Conservation (phyloP, 2,888 invertebrate genomes). For the Eilema caniola region DNA sequence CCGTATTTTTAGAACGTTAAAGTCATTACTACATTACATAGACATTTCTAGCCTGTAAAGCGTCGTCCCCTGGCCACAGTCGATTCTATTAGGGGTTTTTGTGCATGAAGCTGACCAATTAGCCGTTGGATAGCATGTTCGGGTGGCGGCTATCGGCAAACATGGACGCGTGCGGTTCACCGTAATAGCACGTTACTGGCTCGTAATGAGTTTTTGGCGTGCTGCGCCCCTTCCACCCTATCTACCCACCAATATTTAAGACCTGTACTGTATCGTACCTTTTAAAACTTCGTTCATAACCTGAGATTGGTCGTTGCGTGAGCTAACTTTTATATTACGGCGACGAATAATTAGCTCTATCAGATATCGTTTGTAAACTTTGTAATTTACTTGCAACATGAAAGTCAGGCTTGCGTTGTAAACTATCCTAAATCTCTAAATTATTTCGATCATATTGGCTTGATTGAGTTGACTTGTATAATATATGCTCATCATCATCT, state of each 20-base stretch:
- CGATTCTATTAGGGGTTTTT: conserved; percentile 79
- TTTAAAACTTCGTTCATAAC: conserved; percentile 76
- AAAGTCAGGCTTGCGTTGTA: conserved; percentile 66
- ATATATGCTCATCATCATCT: not conserved
- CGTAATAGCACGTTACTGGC: conserved; percentile 80
- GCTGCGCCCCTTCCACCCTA: conserved; percentile 78
- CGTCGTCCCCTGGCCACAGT: conserved; percentile 68
- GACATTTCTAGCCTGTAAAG: conserved; percentile 64
- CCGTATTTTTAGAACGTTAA: conserved; percentile 46
- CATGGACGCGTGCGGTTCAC: conserved; percentile 80
- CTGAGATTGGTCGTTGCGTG: conserved; percentile 80
- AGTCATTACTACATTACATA: too few relatives aligned
- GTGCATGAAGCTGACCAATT: conserved; percentile 81
- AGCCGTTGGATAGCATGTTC: conserved; percentile 81
- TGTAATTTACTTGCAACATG: conserved; percentile 75
- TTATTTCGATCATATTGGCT: conserved; percentile 36
- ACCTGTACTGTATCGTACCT: conserved; percentile 74
- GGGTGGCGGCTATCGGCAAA: conserved; percentile 76
- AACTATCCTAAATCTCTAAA: conserved; percentile 48
- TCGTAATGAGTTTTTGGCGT: conserved; percentile 84
- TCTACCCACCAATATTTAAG: conserved; percentile 78
- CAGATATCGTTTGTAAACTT: conserved; percentile 75
- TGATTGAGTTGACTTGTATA: conserved; percentile 20
- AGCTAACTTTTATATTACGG: conserved; percentile 74
- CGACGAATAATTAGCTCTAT: conserved; percentile 80